A percentile compares a stretch with the other conserved stretches of the same genome.
Evolutionary conservation across 2,888 invertebrate genomes (phyloP).

Genomic region (Drosophila leonis): DNA sequence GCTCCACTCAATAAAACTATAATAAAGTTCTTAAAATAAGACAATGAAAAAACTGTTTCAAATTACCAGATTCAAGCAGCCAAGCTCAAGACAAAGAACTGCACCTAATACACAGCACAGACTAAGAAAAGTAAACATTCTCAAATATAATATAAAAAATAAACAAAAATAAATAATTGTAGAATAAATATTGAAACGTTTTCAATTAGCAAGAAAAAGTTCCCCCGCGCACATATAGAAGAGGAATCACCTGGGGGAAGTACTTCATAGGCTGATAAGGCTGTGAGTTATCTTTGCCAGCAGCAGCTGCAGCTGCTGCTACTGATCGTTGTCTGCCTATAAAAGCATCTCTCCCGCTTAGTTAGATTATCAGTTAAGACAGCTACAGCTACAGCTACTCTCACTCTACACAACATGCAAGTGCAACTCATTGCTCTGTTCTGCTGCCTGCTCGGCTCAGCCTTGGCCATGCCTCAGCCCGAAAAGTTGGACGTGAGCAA

Average conservation of each 20-base stretch:
- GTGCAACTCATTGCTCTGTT: slow-evolving; percentile 30
- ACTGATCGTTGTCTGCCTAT: slow-evolving; percentile 23
- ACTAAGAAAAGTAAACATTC: neutral
- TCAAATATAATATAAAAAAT: neutral
- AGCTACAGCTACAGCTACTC: slow-evolving; percentile 11
- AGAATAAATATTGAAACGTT: neutral
- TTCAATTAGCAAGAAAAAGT: neutral
- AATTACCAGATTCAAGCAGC: too few relatives aligned
- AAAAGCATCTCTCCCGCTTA: slow-evolving; percentile 16
- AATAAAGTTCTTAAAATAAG: too few relatives aligned
- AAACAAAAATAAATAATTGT: neutral
- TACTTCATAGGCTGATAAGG: neutral
- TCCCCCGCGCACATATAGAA: neutral
- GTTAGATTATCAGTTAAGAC: slow-evolving; percentile 34
- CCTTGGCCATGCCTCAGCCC: slow-evolving; percentile 39
- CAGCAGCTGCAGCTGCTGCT: neutral
- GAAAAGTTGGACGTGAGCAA: slow-evolving; percentile 12
- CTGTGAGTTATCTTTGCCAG: neutral
- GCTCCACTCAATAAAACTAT: too few relatives aligned
- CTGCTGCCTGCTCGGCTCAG: slow-evolving; percentile 36
- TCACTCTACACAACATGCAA: slow-evolving; percentile 37
- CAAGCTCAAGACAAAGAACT: too few relatives aligned
- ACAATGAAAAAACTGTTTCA: too few relatives aligned
- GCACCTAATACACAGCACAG: too few relatives aligned
- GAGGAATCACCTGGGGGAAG: slow-evolving; percentile 8